Base-by-base conservation (phyloP, 2,888 invertebrate species). In the Mechanitis messenoides region DNA sequence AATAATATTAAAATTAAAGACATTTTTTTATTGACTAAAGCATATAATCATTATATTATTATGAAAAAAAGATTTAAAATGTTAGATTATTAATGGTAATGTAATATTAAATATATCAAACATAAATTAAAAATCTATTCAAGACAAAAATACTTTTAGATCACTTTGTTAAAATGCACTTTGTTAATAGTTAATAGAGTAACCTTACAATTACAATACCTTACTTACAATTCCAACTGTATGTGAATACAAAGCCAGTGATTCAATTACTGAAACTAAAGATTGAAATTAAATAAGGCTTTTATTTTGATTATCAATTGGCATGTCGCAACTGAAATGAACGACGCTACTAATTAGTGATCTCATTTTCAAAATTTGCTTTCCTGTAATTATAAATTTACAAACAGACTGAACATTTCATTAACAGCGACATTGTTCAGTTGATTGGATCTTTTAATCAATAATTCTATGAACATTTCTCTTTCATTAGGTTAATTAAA, bases 301-400 rank as follows among this genome's bases (percentile, higher is more conserved):
- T 62, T 66, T 64, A 62, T 64, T 66, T 60, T 62, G 64, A 60
- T 64, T 62, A 65, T 61, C 64, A 65, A 63, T 67, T 60, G 55
- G 42, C 38, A 58, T 66, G 59, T 56, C 65, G 61, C 60, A 60
- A 60, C 62, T 45, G 60, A 46, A 67, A 63, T 62, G 63, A 61
- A 56, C 57, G 62, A 63, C 63, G 54, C 58, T 59, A 58, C 68
- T 69, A 69, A 69, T 68, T 69, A 69, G 66, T 65, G 66, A 69
- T 68, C 68, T 67, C 70, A 67, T 68, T 71, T 66, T 61, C 58
- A 62, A 69, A 65, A 68, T 68, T 66, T 63, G 68, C 67, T 69
- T 68, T 67, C 61, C 65, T 66, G 66, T 65, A 62, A 66, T 68
- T 69, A 68, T 68, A 64, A 67, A 66, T 69, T 63, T 62, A 68